These are phyloP conservation scores for Heliconius eleuchia DNA, from an alignment of 1,140 invertebrate genomes.

Conservation along the genomic window DNA sequence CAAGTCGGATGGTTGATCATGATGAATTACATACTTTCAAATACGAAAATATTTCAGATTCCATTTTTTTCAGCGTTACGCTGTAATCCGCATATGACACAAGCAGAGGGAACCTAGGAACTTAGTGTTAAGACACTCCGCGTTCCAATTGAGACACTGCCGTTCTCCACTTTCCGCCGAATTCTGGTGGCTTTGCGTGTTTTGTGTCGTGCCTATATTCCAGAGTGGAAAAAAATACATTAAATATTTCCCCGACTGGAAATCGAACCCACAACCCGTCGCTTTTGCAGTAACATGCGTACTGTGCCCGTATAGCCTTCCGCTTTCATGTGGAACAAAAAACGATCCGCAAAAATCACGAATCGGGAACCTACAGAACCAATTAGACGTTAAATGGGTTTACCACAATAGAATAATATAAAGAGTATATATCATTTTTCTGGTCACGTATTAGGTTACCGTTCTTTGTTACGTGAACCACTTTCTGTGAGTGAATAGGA, in stretches of 20 bases:
- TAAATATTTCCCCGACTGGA: too few relatives aligned
- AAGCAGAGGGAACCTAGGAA: too few relatives aligned
- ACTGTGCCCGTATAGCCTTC: neutral
- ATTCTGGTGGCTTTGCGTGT: too few relatives aligned
- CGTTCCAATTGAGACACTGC: too few relatives aligned
- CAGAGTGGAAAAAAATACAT: too few relatives aligned
- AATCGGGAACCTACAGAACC: conserved; percentile 58
- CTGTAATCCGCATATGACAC: too few relatives aligned
- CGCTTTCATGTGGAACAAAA: conserved; percentile 54
- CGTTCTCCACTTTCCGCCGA: too few relatives aligned
- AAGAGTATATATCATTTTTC: conserved; percentile 72
- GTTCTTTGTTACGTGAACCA: conserved; percentile 78
- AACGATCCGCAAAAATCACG: conserved; percentile 28
- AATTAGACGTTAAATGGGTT: conserved; percentile 69
- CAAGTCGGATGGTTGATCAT: conserved; percentile 33
- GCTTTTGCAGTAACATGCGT: too few relatives aligned
- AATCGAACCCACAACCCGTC: too few relatives aligned
- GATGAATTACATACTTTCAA: conserved; percentile 41
- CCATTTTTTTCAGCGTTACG: too few relatives aligned
- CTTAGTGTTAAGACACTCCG: too few relatives aligned
- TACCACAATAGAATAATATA: conserved; percentile 71
- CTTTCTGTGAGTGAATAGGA: conserved; percentile 77
- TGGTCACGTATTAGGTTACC: conserved; percentile 76
- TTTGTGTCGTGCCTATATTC: too few relatives aligned
- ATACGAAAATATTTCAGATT: conserved; percentile 36